Evolutionary conservation across 2,888 invertebrate species (phyloP), one percentile per base, ranked within the genome.

Genomic region (Troides aeacus): DNA sequence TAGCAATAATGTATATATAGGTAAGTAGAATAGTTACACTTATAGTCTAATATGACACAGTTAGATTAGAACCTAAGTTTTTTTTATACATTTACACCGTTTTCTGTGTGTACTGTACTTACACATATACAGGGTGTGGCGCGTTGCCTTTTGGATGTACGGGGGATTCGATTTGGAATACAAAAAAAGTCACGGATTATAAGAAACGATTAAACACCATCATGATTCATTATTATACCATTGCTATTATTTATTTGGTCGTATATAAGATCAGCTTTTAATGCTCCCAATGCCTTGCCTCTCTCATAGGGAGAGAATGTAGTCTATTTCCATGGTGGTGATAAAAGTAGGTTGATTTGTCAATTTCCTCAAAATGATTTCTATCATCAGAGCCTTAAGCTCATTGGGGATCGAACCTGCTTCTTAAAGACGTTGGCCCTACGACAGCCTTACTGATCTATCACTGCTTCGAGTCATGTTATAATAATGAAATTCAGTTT

Each of bases 31-130:
- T 90, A 90, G 85, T 90, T 46, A 90, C 86, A 88, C 91, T 92
- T 92, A 92, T 72, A 72, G 68, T 73, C 92, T 92, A 92, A 87
- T 92, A 92, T 92, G 92, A 92, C 92, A 92, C 92, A 92, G 89
- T 92, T 91, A 90, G 84, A 85, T 88, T 90, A 89, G 80, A 80
- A 82, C 77, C 88, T 90, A 90, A 83, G 84, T 87, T 89, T 53
- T 53, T 53, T 53, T 90, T 89, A 85, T 88, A 89, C 86, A 88
- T 83, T 88, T 90, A 90, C 87, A 89, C 85, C 84, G 84, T 62
- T 64, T 61, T 53, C 24, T 87, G 82, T 86, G 88, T 88, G 87
- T 90, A 90, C 87, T 88, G 87, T 90, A 90, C 87, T 89, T 90
- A 90, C 88, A 92, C 86, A 89, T 91, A 90, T 90, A 91, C 90